These are phyloP conservation scores for Microcebus lehilahytsara DNA, from an alignment of 2,113 vertebrate species.

Conservation along the genomic window DNA sequence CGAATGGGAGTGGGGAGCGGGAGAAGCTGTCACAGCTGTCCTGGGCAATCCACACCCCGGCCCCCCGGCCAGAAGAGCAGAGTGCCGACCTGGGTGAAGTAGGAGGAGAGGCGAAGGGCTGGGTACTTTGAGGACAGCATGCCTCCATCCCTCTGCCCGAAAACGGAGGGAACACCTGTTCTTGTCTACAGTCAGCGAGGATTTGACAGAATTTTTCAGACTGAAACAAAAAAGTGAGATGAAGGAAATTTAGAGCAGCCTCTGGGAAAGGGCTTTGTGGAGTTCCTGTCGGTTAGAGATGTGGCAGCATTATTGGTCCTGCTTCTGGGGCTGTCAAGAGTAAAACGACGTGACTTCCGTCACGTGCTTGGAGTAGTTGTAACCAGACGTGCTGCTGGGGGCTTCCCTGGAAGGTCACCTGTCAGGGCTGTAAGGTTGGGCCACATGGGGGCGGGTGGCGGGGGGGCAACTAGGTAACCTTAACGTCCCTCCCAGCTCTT, in stretches of 20 bases:
- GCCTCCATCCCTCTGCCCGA: neutral
- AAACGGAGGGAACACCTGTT: neutral
- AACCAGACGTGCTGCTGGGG: neutral
- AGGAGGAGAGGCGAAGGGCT: neutral
- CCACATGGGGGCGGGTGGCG: rapidly evolving
- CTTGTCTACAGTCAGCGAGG: neutral
- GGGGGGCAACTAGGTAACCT: neutral
- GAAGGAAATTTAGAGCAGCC: neutral
- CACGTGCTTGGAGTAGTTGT: neutral
- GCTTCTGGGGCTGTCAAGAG: neutral
- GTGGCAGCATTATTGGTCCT: neutral
- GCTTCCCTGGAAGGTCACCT: neutral
- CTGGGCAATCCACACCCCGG: rapidly evolving
- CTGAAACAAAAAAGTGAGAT: neutral
- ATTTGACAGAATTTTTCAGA: constrained; percentile 19
- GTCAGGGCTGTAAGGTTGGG: neutral
- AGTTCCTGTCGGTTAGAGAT: neutral
- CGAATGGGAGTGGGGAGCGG: neutral
- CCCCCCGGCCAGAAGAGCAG: too few species aligned
- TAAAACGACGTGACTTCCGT: neutral
- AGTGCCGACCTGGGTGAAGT: neutral
- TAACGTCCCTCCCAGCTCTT: neutral
- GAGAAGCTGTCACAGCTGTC: neutral
- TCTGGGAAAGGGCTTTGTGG: neutral
- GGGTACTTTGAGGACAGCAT: neutral